These are phyloP conservation scores for Cephus pygmeus DNA, from an alignment of 2,888 invertebrate species.

Conservation along the genomic window DNA sequence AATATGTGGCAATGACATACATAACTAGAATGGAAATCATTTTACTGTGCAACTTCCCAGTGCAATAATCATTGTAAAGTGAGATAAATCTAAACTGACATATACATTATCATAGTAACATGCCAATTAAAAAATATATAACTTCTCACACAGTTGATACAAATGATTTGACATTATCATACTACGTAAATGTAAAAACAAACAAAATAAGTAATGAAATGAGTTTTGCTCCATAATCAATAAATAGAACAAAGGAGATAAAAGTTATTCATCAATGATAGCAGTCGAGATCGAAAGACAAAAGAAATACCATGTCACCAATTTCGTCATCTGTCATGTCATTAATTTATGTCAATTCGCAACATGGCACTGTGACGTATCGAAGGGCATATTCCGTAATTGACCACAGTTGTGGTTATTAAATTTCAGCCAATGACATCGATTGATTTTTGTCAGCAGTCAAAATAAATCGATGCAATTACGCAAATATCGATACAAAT, in stretches of 20 bases:
- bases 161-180: constrained; percentile 1
- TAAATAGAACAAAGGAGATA: background rate
- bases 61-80: constrained; percentile 7
- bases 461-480: too few relatives aligned
- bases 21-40: constrained; percentile 7
- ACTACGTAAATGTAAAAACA: background rate
- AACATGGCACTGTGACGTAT: background rate
- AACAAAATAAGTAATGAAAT: background rate
- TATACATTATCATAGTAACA: background rate
- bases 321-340: background rate
- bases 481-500: too few relatives aligned
- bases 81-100: background rate
- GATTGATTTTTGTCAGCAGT: too few relatives aligned
- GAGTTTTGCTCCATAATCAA: background rate
- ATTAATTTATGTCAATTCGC: background rate
- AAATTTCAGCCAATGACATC: too few relatives aligned
- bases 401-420: too few relatives aligned
- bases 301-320: background rate
- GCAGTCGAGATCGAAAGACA: background rate
- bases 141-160: background rate
- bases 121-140: background rate
- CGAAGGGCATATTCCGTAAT: background rate
- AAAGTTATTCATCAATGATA: background rate
- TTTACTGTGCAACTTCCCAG: constrained; percentile 7
- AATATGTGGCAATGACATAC: constrained; percentile 3